Percentiles rank a stretch among this genome's conserved stretches.
Evolutionary conservation across 2,113 vertebrate species (phyloP).

Genomic region (Gallinago undulata): DNA sequence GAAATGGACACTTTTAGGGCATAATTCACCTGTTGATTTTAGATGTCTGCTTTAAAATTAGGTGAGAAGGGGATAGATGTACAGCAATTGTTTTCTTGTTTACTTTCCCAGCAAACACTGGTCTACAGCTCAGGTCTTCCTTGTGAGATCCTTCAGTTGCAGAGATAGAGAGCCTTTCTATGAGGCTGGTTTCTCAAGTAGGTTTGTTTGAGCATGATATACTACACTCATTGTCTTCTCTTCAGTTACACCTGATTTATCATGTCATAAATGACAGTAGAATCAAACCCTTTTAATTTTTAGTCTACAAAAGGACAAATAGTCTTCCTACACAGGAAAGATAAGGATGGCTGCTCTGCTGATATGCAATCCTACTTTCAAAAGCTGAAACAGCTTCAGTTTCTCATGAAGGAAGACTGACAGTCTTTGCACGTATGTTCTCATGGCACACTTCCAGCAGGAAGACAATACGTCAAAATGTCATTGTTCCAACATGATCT

Average conservation of each 20-base stretch:
- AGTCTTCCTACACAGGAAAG: background rate
- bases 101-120: background rate
- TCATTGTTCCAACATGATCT: background rate
- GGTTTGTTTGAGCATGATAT: background rate
- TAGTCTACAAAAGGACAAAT: background rate
- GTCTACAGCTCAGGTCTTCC: background rate
- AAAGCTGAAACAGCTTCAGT: background rate
- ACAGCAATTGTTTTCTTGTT: background rate
- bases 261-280: background rate
- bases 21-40: background rate
- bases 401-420: background rate
- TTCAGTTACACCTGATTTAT: background rate
- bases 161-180: background rate
- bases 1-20: background rate
- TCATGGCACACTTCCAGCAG: background rate
- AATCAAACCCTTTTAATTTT: background rate
- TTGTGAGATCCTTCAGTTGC: background rate
- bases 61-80: background rate
- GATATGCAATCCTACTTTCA: background rate
- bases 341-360: background rate
- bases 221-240: background rate
- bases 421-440: background rate
- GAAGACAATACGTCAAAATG: background rate
- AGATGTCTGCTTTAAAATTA: background rate
- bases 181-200: background rate